phyloP scores from a whole-genome alignment of 2,888 invertebrate genomes.

The Lycia hirtaria region DNA sequence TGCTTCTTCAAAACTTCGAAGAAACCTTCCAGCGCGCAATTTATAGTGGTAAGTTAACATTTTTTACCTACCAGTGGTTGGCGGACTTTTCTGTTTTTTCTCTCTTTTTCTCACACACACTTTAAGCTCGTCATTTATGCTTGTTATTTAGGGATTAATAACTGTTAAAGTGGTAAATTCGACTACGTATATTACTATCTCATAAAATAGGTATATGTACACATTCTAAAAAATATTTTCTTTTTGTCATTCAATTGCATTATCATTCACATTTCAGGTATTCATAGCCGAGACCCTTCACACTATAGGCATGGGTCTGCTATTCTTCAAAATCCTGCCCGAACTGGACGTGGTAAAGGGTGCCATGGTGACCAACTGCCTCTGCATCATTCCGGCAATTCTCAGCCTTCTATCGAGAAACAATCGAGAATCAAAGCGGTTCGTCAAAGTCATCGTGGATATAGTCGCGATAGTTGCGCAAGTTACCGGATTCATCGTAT shows the following conservation, averaged over 20 bases:
- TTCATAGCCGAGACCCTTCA: constrained; percentile 95
- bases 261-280: constrained; percentile 80
- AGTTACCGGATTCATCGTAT: constrained; percentile 95
- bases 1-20: constrained; percentile 96
- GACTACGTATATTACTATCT: no score
- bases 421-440: constrained; percentile 92
- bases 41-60: constrained; percentile 70
- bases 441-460: constrained; percentile 92
- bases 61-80: background rate
- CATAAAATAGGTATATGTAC: no score
- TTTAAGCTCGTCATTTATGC: no score
- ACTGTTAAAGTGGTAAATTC: no score
- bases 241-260: background rate
- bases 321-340: constrained; percentile 95
- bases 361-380: constrained; percentile 97
- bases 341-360: constrained; percentile 97
- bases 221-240: background rate
- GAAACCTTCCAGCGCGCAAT: constrained; percentile 87
- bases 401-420: constrained; percentile 92
- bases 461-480: constrained; percentile 94
- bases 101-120: no score
- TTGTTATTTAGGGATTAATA: no score
- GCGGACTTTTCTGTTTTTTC: no score
- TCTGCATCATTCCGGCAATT: constrained; percentile 95
- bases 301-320: constrained; percentile 93